These are phyloP conservation scores for Crotalus horridus DNA, from an alignment of 2,113 vertebrate species.

Conservation along the genomic window DNA sequence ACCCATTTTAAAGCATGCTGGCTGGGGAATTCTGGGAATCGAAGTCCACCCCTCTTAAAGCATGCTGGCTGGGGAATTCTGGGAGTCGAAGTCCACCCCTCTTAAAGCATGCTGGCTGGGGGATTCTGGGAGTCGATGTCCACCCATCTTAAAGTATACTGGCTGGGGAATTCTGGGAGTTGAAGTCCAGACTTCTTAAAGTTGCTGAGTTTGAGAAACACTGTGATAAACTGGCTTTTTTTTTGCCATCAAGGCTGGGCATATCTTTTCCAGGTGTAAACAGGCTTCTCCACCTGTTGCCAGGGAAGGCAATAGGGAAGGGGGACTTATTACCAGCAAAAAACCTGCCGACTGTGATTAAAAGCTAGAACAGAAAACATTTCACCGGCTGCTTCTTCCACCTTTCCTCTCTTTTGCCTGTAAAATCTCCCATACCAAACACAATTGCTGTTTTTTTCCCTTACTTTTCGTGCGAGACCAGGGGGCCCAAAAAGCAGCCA, in stretches of 20 bases:
- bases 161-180: neutral
- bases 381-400: neutral
- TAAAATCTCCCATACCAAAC: neutral
- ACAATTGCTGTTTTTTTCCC: neutral
- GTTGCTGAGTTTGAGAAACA: neutral
- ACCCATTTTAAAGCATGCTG: too few relatives aligned
- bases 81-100: too few relatives aligned
- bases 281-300: neutral
- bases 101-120: too few relatives aligned
- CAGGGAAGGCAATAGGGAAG: neutral
- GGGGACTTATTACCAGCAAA: neutral
- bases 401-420: neutral
- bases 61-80: too few relatives aligned
- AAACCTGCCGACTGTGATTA: neutral
- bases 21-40: too few relatives aligned
- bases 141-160: too few relatives aligned
- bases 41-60: too few relatives aligned
- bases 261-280: neutral
- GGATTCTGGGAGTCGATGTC: too few relatives aligned
- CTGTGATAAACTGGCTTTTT: neutral
- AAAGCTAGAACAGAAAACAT: neutral
- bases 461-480: too few relatives aligned
- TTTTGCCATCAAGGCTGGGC: neutral
- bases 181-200: neutral
- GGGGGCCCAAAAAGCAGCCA: too few relatives aligned